These are phyloP conservation scores for Dicrurus megarhynchus DNA, from an alignment of 2,113 vertebrate genomes.

Conservation along the genomic window DNA sequence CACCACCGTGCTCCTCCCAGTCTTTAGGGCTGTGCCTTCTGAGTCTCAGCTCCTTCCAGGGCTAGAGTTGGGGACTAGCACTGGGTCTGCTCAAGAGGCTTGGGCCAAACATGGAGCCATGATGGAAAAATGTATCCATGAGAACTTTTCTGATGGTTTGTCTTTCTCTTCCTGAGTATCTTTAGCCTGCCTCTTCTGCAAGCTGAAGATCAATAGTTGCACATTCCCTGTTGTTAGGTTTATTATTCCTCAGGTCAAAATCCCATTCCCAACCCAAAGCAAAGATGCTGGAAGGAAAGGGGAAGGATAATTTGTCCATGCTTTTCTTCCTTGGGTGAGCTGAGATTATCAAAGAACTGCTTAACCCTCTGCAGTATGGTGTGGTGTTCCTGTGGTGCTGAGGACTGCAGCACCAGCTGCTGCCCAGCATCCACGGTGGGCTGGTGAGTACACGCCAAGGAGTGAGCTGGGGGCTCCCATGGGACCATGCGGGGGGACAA, in stretches of 20 bases:
- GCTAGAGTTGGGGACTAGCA: background rate
- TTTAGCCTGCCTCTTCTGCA: background rate
- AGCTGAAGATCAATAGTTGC: background rate
- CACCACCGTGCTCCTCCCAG: background rate
- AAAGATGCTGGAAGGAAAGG: background rate
- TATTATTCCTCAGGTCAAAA: background rate
- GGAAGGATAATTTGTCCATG: background rate
- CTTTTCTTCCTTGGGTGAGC: background rate
- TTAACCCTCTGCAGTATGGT: background rate
- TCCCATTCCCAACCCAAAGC: background rate
- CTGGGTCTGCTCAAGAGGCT: background rate
- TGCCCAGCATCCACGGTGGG: background rate
- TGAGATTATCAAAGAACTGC: background rate
- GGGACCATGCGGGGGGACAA: accelerated
- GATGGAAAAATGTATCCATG: background rate
- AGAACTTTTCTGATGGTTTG: background rate
- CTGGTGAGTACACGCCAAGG: background rate
- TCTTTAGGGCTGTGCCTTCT: background rate
- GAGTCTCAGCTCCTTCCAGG: background rate
- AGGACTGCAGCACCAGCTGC: background rate
- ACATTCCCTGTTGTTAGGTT: background rate
- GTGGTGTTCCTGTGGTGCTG: background rate
- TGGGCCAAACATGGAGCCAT: background rate
- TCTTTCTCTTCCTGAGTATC: background rate
- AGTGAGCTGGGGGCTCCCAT: background rate